phyloP scores from a whole-genome alignment of 2,888 invertebrate species.

The Labia minor region DNA sequence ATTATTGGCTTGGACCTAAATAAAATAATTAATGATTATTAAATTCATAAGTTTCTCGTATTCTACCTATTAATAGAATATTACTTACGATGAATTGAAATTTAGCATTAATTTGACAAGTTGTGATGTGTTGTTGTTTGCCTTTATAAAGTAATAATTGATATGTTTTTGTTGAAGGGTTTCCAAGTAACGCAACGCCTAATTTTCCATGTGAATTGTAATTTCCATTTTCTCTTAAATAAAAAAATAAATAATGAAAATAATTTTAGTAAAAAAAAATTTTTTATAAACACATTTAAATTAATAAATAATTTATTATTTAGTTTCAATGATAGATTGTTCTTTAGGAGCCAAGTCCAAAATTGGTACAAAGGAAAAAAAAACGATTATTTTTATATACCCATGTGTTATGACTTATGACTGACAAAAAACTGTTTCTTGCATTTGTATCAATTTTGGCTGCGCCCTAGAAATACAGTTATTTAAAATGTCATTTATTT shows the following conservation, averaged over 20 bases:
- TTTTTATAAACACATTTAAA: neutral
- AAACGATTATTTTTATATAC: too few relatives aligned
- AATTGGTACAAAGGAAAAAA: too few relatives aligned
- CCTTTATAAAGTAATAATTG: slow-evolving; percentile 35
- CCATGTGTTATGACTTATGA: too few relatives aligned
- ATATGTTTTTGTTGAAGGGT: slow-evolving; percentile 30
- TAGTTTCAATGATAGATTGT: too few relatives aligned
- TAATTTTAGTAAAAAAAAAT: neutral
- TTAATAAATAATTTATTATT: neutral
- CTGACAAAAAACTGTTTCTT: too few relatives aligned
- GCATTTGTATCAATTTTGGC: too few relatives aligned
- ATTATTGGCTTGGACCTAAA: slow-evolving; percentile 28
- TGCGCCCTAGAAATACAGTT: too few relatives aligned
- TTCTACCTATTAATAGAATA: neutral
- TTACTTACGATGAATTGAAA: slow-evolving; percentile 31
- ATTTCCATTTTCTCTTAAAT: slow-evolving; percentile 29
- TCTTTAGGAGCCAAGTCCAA: too few relatives aligned
- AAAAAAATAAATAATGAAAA: neutral
- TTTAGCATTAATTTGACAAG: slow-evolving; percentile 28
- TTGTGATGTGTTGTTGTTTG: slow-evolving; percentile 32
- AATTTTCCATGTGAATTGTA: slow-evolving; percentile 33
- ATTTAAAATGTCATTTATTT: too few relatives aligned
- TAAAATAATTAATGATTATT: slow-evolving; percentile 19
- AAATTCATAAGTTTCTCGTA: neutral
- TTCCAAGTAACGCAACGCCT: slow-evolving; percentile 34